Evolutionary conservation across 2,888 invertebrate genomes (phyloP), one percentile per base, ranked within the genome.

Genomic region (Tetramorium bicarinatum): DNA sequence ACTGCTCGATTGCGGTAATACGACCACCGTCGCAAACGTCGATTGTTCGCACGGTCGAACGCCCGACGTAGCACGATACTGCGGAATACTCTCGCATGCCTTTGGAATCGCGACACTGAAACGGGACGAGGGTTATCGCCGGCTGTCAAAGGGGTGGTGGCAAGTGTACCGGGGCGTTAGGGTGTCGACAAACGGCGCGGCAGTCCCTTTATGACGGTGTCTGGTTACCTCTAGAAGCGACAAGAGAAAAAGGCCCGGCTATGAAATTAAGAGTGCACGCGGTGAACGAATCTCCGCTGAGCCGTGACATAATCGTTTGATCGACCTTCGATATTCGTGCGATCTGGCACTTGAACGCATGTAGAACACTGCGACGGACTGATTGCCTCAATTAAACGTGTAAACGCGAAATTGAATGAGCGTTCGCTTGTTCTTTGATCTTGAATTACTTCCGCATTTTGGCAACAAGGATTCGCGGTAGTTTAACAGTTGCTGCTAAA

Each of bases 61-160:
- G 25, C 72, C 52, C 71, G 77, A 54, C 69, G 79, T 64, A 75
- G 74, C 71, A 77, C 62, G 64, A 79, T 56, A 82, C 77, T 77
- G 47, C 76, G 61, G 25, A 67, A 82, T 62, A 61, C 67, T 54
- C 82, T 61, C 59, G 69, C 77, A 71, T 84, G 83, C 88, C 88
- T 89, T 89, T 89, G 89, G 89, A 85, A 88, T 88, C 84, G 87
- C 87, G 88, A 89, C 87, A 89, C 88, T 83, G 87, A 87, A 85
- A 89, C 83, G 89, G 85, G 88, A 88, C 87, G 82, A 87, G 89
- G 89, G 86, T 89, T 89, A 89, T 86, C 84, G 83, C 83, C 79
- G 87, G 71, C 81, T 89, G 85, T 87, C 89, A 89, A 89, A 89
- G 87, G 84, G 87, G 81, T 49, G 61, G 64, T 11, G 66, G 52